These are phyloP conservation scores for Odontomachus brunneus DNA, from an alignment of 1,140 invertebrate species.

Conservation along the genomic window DNA sequence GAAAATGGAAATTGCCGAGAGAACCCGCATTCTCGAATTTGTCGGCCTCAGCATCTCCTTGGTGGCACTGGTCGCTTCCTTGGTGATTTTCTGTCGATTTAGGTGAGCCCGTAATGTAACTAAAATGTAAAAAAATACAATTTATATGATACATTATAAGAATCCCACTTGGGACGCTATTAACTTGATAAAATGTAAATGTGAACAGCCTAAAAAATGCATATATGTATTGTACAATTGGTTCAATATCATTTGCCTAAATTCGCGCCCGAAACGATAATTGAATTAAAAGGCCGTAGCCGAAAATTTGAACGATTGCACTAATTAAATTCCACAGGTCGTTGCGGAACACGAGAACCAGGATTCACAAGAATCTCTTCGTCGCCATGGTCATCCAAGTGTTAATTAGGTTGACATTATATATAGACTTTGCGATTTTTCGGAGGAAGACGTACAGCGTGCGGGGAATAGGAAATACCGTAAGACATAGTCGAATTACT, in stretches of 20 bases:
- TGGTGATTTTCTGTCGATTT: slow-evolving; percentile 93
- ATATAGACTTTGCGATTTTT: slow-evolving; percentile 91
- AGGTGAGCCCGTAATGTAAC: slow-evolving; percentile 87
- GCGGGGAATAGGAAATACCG: slow-evolving; percentile 91
- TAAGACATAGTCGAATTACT: slow-evolving; percentile 82
- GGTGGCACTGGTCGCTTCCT: slow-evolving; percentile 89
- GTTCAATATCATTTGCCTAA: not conserved
- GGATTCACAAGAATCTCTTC: slow-evolving; percentile 95
- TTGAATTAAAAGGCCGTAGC: not conserved
- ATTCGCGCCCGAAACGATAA: not conserved
- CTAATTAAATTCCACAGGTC: slow-evolving; percentile 85
- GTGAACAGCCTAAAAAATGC: not conserved
- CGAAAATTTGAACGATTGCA: not conserved
- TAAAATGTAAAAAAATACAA: no score
- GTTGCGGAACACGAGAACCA: slow-evolving; percentile 93
- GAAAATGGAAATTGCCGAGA: slow-evolving; percentile 91
- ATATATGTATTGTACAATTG: not conserved
- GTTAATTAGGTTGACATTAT: slow-evolving; percentile 92
- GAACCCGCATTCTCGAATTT: slow-evolving; percentile 92
- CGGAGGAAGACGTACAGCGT: slow-evolving; percentile 74
- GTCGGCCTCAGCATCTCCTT: slow-evolving; percentile 93
- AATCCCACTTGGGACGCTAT: not conserved
- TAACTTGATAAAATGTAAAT: slow-evolving; percentile 3
- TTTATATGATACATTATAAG: no score
- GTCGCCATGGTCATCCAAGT: slow-evolving; percentile 94